A percentile compares a stretch with the other conserved stretches of the same genome.
These are phyloP conservation scores for Cichladusa arquata DNA, from an alignment of 2,113 vertebrate genomes.

Conservation along the genomic window DNA sequence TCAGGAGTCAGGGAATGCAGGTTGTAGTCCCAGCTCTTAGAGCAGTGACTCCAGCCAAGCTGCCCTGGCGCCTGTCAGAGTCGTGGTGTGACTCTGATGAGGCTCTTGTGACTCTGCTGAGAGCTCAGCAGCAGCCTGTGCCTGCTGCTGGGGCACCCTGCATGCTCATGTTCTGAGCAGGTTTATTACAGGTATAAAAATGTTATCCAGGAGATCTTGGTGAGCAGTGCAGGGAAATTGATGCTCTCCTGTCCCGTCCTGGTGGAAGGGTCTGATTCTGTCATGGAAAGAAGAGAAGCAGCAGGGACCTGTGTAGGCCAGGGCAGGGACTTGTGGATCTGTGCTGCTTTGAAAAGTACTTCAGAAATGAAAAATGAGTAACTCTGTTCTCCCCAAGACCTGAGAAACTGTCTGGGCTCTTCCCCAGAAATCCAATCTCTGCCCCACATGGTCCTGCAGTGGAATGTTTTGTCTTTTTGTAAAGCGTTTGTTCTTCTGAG, in stretches of 20 bases:
- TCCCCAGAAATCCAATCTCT: neutral
- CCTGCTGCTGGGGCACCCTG: neutral
- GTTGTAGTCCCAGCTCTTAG: neutral
- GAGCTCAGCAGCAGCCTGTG: neutral
- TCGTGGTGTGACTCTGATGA: neutral
- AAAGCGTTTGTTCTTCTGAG: neutral
- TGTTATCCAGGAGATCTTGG: neutral
- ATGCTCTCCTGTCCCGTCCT: neutral
- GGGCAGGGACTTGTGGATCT: neutral
- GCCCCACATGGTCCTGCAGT: neutral
- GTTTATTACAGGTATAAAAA: neutral
- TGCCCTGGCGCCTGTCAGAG: neutral
- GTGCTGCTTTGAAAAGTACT: neutral
- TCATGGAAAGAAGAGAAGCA: neutral
- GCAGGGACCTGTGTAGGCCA: neutral
- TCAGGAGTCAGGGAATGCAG: neutral
- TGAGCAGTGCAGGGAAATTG: neutral
- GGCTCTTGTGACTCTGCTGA: neutral
- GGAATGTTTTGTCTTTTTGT: neutral
- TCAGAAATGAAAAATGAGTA: neutral
- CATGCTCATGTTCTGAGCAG: rapidly evolving
- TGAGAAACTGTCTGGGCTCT: neutral
- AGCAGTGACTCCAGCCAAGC: neutral
- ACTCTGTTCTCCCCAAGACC: neutral
- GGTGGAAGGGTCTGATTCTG: neutral